A percentile compares a stretch with the other conserved stretches of the same genome.
Conservation (phyloP, 2,888 invertebrate genomes). For the Acholoe squamosa region DNA sequence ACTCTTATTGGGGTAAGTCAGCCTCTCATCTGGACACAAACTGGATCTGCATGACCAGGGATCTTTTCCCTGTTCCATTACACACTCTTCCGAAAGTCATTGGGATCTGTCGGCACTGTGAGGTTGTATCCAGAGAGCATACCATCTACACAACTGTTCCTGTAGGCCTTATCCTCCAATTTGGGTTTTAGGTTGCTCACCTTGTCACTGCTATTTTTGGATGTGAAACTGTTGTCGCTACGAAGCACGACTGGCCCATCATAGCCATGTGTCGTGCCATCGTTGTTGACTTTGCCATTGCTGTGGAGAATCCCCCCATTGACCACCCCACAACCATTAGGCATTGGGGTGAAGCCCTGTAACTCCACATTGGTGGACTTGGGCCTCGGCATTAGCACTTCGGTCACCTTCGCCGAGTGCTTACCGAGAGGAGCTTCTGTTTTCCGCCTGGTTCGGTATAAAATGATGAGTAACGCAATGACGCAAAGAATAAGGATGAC, state of each 20-base stretch:
- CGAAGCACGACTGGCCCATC: constrained; percentile 37
- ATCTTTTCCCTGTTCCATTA: not conserved
- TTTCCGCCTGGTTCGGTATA: constrained; percentile 54
- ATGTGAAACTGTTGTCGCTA: not conserved
- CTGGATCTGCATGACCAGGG: too few relatives aligned
- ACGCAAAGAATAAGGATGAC: not conserved
- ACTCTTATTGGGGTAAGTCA: too few relatives aligned
- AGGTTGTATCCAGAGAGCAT: constrained; percentile 13
- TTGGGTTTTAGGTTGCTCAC: not conserved
- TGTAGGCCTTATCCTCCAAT: not conserved
- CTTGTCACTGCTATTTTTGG: not conserved
- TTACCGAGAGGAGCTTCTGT: not conserved
- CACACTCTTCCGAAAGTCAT: constrained; percentile 60
- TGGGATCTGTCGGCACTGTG: constrained; percentile 40
- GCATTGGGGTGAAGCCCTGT: constrained; percentile 63
- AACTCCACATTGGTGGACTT: constrained; percentile 65
- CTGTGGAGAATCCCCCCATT: not conserved
- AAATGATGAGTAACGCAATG: not conserved
- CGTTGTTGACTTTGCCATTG: constrained; percentile 16
- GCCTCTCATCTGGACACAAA: too few relatives aligned
- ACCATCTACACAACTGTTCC: not conserved
- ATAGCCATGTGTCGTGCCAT: not conserved
- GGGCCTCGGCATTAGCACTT: constrained; percentile 40
- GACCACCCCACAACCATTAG: not conserved
- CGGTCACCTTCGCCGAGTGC: not conserved